These are phyloP conservation scores for Drosophila nigricruria DNA, from an alignment of 2,888 invertebrate genomes.

Conservation along the genomic window DNA sequence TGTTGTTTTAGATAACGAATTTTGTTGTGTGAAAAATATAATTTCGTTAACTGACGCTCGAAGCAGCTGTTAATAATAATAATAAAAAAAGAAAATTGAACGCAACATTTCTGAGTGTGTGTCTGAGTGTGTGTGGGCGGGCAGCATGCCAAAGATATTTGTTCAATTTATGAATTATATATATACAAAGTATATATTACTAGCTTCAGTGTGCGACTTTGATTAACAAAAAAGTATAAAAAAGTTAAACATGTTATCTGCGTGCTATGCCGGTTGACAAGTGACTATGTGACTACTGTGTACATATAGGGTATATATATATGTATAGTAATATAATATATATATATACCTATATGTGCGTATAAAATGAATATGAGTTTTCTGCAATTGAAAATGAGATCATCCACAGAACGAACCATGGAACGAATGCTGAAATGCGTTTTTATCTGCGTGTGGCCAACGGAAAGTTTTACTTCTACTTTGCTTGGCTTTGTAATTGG, in stretches of 20 bases:
- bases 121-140: conserved; percentile 11
- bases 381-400: conserved; percentile 11
- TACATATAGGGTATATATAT: not conserved
- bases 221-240: not conserved
- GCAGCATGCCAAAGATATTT: conserved; percentile 42
- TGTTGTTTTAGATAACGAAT: conserved; percentile 26
- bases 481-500: too few species aligned
- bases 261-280: not conserved
- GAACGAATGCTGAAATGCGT: conserved; percentile 4
- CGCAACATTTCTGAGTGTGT: conserved; percentile 32
- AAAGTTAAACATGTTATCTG: conserved; percentile 4
- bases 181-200: conserved; percentile 27
- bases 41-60: conserved; percentile 2
- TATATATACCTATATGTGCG: not conserved
- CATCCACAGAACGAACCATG: not conserved
- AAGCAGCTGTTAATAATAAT: conserved; percentile 5
- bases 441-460: conserved; percentile 9
- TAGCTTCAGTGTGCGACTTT: not conserved
- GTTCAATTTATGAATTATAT: conserved; percentile 51
- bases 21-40: conserved; percentile 1
- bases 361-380: conserved; percentile 11
- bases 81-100: conserved; percentile 3
- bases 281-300: not conserved
- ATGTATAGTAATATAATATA: not conserved
- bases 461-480: conserved; percentile 2